phyloP scores from a whole-genome alignment of 2,888 invertebrate species.

The Lochmaea crataegi region DNA sequence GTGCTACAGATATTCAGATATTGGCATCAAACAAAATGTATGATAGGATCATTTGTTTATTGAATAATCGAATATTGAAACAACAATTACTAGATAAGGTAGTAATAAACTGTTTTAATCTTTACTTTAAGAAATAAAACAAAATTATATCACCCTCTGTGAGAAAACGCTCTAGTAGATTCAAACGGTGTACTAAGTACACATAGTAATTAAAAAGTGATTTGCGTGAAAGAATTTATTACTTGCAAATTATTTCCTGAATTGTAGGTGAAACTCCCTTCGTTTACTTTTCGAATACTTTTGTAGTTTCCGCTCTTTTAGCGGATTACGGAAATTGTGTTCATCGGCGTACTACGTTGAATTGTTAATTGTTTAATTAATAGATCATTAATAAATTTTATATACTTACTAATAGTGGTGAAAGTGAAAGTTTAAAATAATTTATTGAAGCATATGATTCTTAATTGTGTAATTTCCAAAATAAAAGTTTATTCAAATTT shows the following conservation, averaged over 20 bases:
- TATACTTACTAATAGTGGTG: background rate
- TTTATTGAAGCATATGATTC: background rate
- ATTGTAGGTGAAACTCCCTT: slow-evolving; percentile 2
- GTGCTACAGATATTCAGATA: too few species aligned
- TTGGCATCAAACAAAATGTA: too few species aligned
- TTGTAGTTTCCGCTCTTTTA: slow-evolving; percentile 6
- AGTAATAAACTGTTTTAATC: too few species aligned
- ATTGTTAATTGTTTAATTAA: background rate
- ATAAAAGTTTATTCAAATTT: too few species aligned
- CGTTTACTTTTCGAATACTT: background rate
- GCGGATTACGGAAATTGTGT: slow-evolving; percentile 1
- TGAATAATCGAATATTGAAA: too few species aligned
- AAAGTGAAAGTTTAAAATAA: slow-evolving; percentile 1
- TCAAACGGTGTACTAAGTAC: background rate
- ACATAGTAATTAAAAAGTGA: background rate
- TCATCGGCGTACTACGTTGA: background rate
- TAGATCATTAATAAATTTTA: slow-evolving; percentile 5
- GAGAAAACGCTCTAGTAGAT: background rate
- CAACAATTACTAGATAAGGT: too few species aligned
- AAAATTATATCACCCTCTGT: background rate
- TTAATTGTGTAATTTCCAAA: background rate
- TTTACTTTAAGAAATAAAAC: too few species aligned
- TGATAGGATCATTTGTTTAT: too few species aligned
- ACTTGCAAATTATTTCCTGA: background rate
- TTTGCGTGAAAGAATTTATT: background rate